These are phyloP conservation scores for Brenthis ino DNA, from an alignment of 2,888 invertebrate genomes.

Conservation along the genomic window DNA sequence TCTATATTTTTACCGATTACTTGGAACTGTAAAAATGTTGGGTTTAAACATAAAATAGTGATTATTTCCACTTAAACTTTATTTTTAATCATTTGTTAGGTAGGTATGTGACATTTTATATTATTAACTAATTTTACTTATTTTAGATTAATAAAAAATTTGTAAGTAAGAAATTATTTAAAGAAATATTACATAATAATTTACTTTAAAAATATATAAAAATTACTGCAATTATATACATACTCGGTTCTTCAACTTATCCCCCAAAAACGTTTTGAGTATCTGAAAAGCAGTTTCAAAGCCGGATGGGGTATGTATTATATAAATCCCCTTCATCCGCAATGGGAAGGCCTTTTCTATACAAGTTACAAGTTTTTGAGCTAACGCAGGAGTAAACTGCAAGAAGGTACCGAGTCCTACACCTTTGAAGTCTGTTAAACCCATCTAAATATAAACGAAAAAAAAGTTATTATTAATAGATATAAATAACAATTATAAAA, in stretches of 20 bases:
- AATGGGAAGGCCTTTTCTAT: constrained; percentile 84
- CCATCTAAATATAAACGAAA: constrained; percentile 5
- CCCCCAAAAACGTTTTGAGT: constrained; percentile 1
- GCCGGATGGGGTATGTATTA: background rate
- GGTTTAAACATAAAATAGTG: background rate
- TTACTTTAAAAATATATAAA: background rate
- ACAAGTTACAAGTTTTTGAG: constrained; percentile 80
- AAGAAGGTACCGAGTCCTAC: constrained; percentile 60
- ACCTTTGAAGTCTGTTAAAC: constrained; percentile 2
- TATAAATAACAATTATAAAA: no score
- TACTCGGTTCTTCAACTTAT: background rate
- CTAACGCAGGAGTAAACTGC: constrained; percentile 81
- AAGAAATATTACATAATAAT: background rate
- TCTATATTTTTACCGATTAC: constrained; percentile 47
- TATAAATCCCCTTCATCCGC: constrained; percentile 69
- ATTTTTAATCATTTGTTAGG: no score
- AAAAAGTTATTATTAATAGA: no score
- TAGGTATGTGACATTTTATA: no score
- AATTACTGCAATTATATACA: background rate
- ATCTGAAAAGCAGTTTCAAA: constrained; percentile 8
- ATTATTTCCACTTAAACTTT: no score
- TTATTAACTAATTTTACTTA: no score
- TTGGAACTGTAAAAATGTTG: constrained; percentile 2
- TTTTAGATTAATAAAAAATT: no score
- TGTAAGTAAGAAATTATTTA: no score